Percentiles rank a stretch among this genome's conserved stretches.
phyloP scores from a whole-genome alignment of 2,113 vertebrate species.

The Poeciliopsis occidentalis region DNA sequence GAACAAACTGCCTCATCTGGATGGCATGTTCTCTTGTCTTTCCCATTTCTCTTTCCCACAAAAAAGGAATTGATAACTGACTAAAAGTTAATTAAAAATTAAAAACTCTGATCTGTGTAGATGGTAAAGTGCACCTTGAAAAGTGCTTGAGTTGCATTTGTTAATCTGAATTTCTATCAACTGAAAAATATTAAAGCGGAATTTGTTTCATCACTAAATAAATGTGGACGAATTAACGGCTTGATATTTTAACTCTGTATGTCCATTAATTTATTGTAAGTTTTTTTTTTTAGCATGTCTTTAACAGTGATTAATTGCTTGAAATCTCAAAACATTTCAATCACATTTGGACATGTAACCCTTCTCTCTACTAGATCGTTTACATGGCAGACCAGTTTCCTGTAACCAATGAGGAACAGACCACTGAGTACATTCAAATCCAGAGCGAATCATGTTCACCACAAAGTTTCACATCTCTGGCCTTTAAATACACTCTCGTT shows the following conservation, averaged over 20 bases:
- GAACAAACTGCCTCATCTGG: neutral
- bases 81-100: neutral
- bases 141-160: neutral
- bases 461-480: conserved; percentile 3
- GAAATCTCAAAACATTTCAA: neutral
- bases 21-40: neutral
- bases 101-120: neutral
- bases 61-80: neutral
- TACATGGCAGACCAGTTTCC: neutral
- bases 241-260: neutral
- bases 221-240: neutral
- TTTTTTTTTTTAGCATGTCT: neutral
- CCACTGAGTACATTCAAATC: neutral
- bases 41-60: neutral
- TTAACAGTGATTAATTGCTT: neutral
- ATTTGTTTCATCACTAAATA: neutral
- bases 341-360: neutral
- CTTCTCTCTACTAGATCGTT: neutral
- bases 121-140: neutral
- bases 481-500: conserved; percentile 21
- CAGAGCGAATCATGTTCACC: conserved; percentile 6
- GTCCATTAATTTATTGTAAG: too few relatives aligned
- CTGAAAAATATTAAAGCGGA: neutral
- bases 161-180: neutral
- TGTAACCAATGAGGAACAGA: neutral